Conservation (phyloP, 2,797 vertebrate genomes). For the Prunella strophiata region DNA sequence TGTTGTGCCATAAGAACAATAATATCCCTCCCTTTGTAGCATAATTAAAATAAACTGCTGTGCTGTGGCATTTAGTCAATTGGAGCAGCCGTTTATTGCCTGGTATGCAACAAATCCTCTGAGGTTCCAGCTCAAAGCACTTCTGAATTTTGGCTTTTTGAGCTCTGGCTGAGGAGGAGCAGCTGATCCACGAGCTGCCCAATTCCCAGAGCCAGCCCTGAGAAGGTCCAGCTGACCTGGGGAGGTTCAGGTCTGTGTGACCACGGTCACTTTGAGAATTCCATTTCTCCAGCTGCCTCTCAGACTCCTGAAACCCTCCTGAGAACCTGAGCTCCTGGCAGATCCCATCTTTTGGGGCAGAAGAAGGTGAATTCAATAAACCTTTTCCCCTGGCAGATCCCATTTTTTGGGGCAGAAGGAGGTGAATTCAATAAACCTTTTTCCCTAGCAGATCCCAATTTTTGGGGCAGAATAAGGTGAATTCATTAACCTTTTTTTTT, state of each 20-base stretch:
- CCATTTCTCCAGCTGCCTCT: not conserved
- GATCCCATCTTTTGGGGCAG: too few species aligned
- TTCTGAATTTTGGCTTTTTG: not conserved
- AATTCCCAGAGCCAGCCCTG: not conserved
- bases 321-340: not conserved
- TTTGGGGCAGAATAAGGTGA: not conserved
- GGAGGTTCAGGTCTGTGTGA: not conserved
- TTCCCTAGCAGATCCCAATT: not conserved
- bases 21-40: constrained; percentile 37
- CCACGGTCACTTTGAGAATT: not conserved
- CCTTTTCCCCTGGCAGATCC: not conserved
- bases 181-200: not conserved
- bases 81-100: constrained; percentile 42
- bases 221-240: too few species aligned
- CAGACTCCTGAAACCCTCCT: not conserved
- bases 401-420: too few species aligned
- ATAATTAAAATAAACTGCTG: constrained; percentile 67
- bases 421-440: not conserved
- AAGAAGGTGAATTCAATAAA: not conserved
- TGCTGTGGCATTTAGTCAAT: constrained; percentile 54
- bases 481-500: too few species aligned
- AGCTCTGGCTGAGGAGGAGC: not conserved
- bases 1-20: constrained; percentile 28
- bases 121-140: constrained; percentile 3
- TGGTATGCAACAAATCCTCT: constrained; percentile 33